These are phyloP conservation scores for Ciconia boyciana DNA, from an alignment of 2,113 vertebrate genomes.

Conservation along the genomic window DNA sequence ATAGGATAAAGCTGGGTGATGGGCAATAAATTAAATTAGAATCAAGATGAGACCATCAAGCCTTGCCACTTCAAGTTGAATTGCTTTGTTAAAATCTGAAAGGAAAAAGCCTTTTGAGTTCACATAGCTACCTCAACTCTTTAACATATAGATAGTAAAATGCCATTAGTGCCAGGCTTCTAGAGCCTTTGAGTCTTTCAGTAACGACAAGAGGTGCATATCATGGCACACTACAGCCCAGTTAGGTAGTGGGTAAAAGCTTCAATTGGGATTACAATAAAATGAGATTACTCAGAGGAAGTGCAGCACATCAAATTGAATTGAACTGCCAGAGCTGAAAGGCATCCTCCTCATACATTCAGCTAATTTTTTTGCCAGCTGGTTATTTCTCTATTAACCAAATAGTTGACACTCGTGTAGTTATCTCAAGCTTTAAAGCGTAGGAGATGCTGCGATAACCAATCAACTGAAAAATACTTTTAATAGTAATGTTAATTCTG, in stretches of 20 bases:
- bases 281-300: conserved; percentile 61
- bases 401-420: conserved; percentile 7
- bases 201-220: conserved; percentile 48
- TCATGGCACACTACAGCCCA: conserved; percentile 45
- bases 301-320: conserved; percentile 60
- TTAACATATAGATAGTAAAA: conserved; percentile 68
- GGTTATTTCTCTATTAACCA: conserved; percentile 58
- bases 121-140: conserved; percentile 57
- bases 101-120: conserved; percentile 64
- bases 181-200: conserved; percentile 63
- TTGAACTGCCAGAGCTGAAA: conserved; percentile 59
- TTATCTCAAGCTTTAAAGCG: neutral
- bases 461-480: conserved; percentile 30
- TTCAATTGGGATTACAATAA: conserved; percentile 63
- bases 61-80: conserved; percentile 57
- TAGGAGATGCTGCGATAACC: neutral
- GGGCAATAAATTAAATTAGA: conserved; percentile 66
- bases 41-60: conserved; percentile 58
- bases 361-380: conserved; percentile 52
- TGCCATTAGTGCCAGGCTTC: conserved; percentile 61
- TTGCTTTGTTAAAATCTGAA: conserved; percentile 66
- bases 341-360: conserved; percentile 6
- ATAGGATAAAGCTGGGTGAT: conserved; percentile 50
- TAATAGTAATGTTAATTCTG: neutral
- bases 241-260: conserved; percentile 62